Conservation (phyloP, 2,888 invertebrate species). For the Caenorhabditis angaria region DNA sequence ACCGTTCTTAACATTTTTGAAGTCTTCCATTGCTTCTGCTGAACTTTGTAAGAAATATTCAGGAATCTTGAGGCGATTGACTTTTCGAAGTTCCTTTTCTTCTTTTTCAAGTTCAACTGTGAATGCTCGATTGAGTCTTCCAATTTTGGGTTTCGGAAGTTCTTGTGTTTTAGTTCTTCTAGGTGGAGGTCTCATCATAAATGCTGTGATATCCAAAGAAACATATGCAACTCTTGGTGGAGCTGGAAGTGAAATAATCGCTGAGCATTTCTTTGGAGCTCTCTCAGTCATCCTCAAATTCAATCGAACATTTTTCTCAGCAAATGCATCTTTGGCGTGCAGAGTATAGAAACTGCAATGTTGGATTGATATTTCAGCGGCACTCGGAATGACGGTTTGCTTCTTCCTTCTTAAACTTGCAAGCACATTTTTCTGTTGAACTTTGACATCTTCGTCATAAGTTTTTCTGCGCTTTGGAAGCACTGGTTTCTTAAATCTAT, state of each 20-base stretch:
- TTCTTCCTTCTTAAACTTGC: conserved; percentile 49
- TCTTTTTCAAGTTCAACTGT: conserved; percentile 47
- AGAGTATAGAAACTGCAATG: conserved; percentile 66
- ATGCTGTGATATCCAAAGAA: conserved; percentile 42
- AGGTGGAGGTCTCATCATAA: conserved; percentile 17
- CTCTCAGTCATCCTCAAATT: conserved; percentile 65
- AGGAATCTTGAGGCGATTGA: conserved; percentile 55
- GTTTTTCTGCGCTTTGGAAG: conserved; percentile 38
- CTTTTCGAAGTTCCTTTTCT: conserved; percentile 46
- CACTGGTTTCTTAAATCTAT: conserved; percentile 17
- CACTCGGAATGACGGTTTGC: conserved; percentile 39
- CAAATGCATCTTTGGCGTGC: conserved; percentile 38
- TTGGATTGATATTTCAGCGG: conserved; percentile 68
- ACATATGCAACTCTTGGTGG: conserved; percentile 48
- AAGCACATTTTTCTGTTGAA: conserved; percentile 43
- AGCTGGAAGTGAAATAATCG: conserved; percentile 43
- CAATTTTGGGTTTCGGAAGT: conserved; percentile 40
- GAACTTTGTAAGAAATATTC: conserved; percentile 53
- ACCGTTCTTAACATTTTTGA: conserved; percentile 48
- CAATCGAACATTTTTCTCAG: conserved; percentile 63
- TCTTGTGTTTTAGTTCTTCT: conserved; percentile 44
- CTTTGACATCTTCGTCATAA: conserved; percentile 39
- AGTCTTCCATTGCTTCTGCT: conserved; percentile 50
- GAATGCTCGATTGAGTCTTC: conserved; percentile 48
- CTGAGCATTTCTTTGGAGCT: conserved; percentile 48